A percentile compares a stretch with the other conserved stretches of the same genome.
Conservation (phyloP, 1,140 invertebrate species). For the Mizuhopecten yessoensis region DNA sequence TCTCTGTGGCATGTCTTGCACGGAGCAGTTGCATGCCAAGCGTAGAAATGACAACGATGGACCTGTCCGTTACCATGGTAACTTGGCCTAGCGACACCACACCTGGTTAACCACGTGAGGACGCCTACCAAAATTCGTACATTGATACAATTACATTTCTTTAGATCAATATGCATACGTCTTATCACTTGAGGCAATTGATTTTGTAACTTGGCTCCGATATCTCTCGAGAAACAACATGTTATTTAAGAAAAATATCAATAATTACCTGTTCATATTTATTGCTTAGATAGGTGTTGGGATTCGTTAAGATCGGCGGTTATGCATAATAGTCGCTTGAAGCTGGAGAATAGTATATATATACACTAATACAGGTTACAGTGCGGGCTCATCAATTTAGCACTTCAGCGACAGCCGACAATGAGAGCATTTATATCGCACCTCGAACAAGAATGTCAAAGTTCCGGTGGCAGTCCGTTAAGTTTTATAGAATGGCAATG, state of each 20-base stretch:
- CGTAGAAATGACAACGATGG: conserved; percentile 6
- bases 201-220: conserved; percentile 3
- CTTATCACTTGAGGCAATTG: background rate
- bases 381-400: too few species aligned
- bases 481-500: too few species aligned
- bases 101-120: conserved; percentile 23
- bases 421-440: too few species aligned
- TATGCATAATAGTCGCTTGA: too few species aligned
- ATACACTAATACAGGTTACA: too few species aligned
- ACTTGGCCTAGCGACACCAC: conserved; percentile 30
- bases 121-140: conserved; percentile 31
- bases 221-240: background rate
- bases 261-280: background rate
- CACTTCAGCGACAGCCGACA: too few species aligned
- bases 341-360: too few species aligned
- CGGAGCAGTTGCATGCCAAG: background rate
- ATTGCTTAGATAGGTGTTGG: background rate
- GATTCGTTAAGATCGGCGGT: background rate
- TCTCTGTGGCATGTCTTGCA: background rate
- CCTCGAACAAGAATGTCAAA: too few species aligned
- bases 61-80: conserved; percentile 4
- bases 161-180: background rate
- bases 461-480: too few species aligned
- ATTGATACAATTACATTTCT: conserved; percentile 35
- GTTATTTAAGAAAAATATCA: background rate